These are phyloP conservation scores for Equus quagga DNA, from an alignment of 2,113 vertebrate genomes.

Conservation along the genomic window DNA sequence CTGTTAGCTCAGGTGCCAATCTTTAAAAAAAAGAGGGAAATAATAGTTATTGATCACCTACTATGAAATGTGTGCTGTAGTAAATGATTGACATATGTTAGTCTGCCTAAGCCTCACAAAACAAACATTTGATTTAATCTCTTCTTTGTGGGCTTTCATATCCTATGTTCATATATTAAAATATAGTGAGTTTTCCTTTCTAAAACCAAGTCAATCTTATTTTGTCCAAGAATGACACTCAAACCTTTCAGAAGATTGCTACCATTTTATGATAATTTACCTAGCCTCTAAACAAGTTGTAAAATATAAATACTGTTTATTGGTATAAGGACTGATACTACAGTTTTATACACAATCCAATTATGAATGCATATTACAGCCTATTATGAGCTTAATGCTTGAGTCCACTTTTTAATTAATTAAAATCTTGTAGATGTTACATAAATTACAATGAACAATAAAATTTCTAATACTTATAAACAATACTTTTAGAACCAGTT, in stretches of 20 bases:
- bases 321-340: background rate
- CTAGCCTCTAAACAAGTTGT: background rate
- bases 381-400: background rate
- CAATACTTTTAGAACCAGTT: constrained; percentile 12
- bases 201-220: background rate
- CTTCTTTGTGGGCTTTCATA: background rate
- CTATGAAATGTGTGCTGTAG: background rate
- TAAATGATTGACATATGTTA: background rate
- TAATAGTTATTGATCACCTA: background rate
- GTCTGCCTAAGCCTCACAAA: background rate
- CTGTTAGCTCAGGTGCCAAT: no score
- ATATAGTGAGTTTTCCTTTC: background rate
- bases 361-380: background rate
- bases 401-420: constrained; percentile 51
- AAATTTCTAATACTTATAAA: background rate
- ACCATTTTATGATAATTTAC: background rate
- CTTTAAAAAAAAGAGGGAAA: background rate
- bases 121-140: background rate
- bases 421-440: background rate
- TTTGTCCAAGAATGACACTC: background rate
- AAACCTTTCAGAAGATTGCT: background rate
- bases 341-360: background rate
- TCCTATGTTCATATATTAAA: background rate
- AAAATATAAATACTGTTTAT: background rate
- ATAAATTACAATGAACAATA: background rate